These are phyloP conservation scores for Chymomyza amoena DNA, from an alignment of 2,888 invertebrate species.

Conservation along the genomic window DNA sequence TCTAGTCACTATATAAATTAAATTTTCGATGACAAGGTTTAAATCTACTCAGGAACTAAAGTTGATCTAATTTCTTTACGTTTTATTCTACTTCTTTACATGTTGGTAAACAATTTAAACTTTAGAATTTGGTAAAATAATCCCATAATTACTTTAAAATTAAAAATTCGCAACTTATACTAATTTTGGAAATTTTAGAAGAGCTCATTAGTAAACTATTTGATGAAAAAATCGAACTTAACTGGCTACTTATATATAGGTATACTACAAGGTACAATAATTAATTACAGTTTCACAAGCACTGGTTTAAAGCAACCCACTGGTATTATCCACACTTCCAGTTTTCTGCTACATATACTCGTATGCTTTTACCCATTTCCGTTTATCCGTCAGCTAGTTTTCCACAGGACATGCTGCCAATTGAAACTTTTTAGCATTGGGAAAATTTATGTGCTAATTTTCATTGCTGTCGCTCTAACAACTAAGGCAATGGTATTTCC, in stretches of 20 bases:
- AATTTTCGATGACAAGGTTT: too few relatives aligned
- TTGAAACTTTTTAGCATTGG: slow-evolving; percentile 4
- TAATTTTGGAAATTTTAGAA: too few relatives aligned
- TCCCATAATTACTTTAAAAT: too few relatives aligned
- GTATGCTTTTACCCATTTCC: neutral
- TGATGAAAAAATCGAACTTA: neutral
- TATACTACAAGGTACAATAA: neutral
- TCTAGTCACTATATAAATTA: too few relatives aligned
- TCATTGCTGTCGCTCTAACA: slow-evolving; percentile 8
- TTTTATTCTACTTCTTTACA: too few relatives aligned
- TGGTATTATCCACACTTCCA: neutral
- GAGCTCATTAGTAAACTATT: too few relatives aligned
- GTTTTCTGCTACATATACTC: neutral
- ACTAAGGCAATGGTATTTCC: neutral
- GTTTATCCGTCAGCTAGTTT: neutral
- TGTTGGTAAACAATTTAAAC: too few relatives aligned
- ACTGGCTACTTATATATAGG: neutral
- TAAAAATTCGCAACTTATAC: too few relatives aligned
- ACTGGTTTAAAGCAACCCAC: neutral
- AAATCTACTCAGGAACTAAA: too few relatives aligned
- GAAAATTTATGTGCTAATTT: slow-evolving; percentile 3
- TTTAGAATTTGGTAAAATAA: too few relatives aligned
- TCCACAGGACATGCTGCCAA: slow-evolving; percentile 1
- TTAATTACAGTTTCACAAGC: neutral
- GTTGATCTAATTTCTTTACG: too few relatives aligned